Percentiles rank a stretch among this genome's conserved stretches.
Conservation (phyloP, 1,140 invertebrate species). For the Papilio polyxenes region DNA sequence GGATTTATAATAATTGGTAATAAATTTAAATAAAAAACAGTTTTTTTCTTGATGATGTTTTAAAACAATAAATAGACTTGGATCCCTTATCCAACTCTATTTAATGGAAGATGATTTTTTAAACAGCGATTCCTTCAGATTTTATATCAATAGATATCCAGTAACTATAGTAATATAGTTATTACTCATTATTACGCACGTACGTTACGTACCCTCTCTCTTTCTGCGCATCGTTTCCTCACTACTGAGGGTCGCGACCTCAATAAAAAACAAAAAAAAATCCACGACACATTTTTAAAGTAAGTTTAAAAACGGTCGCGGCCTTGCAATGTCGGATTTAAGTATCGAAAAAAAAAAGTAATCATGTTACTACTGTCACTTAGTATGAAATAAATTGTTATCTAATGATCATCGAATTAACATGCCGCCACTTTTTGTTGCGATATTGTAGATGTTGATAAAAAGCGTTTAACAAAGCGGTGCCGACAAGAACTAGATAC, state of each 20-base stretch:
- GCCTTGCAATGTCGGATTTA: conserved; percentile 15
- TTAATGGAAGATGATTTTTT: too few species aligned
- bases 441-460: conserved; percentile 13
- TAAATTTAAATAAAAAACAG: too few species aligned
- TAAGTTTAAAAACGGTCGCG: neutral
- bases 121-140: neutral
- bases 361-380: conserved; percentile 26
- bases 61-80: too few species aligned
- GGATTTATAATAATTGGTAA: too few species aligned
- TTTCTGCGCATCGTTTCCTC: too few species aligned
- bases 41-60: too few species aligned
- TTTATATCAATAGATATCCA: neutral
- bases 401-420: conserved; percentile 26
- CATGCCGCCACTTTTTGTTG: conserved; percentile 16
- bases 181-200: too few species aligned
- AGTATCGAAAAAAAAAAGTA: neutral
- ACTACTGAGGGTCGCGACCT: too few species aligned
- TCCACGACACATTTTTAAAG: neutral
- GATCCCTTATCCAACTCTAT: too few species aligned
- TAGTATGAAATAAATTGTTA: conserved; percentile 25
- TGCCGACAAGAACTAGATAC: conserved; percentile 14
- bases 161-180: neutral
- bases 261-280: neutral
- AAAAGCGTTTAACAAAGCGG: conserved; percentile 18
- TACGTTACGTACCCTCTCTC: too few species aligned